phyloP scores from a whole-genome alignment of 2,888 invertebrate species.

The Thysanoteuthis rhombus region DNA sequence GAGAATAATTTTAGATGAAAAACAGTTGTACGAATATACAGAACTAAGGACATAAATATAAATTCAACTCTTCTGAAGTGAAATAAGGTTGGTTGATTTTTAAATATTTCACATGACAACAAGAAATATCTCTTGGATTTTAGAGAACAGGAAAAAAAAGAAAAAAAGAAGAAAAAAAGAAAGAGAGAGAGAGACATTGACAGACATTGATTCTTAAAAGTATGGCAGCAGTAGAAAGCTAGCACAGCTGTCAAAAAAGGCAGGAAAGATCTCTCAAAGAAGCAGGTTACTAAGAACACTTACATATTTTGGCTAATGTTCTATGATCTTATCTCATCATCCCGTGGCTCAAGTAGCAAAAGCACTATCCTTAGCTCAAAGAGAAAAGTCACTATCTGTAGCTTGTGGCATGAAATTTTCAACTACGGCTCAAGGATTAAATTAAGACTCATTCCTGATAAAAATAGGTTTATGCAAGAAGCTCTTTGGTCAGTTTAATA shows the following conservation, averaged over 20 bases:
- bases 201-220: not conserved
- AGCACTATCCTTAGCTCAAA: conserved; percentile 12
- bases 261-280: not conserved
- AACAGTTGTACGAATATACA: not conserved
- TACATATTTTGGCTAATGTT: conserved; percentile 12
- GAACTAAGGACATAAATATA: not conserved
- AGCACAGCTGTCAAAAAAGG: not conserved
- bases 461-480: not conserved
- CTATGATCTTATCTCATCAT: conserved; percentile 12
- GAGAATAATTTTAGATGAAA: not conserved
- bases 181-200: not conserved
- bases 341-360: not conserved
- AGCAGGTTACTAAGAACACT: conserved; percentile 12
- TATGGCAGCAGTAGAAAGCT: not conserved
- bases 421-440: not conserved
- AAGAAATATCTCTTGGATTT: not conserved
- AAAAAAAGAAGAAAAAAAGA: not conserved
- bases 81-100: not conserved
- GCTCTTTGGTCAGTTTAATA: not conserved
- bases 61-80: not conserved
- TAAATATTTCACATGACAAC: not conserved
- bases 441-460: not conserved
- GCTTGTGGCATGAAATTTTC: not conserved
- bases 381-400: not conserved
- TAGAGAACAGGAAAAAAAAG: not conserved